Conservation (phyloP, 2,113 vertebrate species). For the Variabilichromis moorii region DNA sequence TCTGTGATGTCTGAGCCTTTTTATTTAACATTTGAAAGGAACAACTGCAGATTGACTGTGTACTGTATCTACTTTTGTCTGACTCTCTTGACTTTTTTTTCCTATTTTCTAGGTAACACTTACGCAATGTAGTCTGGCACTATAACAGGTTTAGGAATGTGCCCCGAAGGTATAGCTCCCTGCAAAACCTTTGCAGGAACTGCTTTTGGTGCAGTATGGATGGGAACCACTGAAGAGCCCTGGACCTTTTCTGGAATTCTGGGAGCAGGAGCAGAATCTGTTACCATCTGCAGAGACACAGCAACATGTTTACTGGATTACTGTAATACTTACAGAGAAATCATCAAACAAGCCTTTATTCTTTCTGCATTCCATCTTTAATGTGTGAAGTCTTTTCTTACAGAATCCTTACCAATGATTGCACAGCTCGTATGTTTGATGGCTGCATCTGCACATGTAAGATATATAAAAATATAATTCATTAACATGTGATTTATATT, state of each 20-base stretch:
- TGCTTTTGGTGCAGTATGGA: slow-evolving; percentile 7
- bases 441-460: slow-evolving; percentile 69
- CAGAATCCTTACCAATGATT: slow-evolving; percentile 69
- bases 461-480: neutral
- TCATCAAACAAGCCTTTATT: neutral
- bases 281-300: neutral
- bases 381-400: neutral
- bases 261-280: neutral
- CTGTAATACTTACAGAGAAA: neutral
- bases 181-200: slow-evolving; percentile 76
- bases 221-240: slow-evolving; percentile 47
- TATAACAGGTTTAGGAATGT: slow-evolving; percentile 92
- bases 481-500: neutral
- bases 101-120: slow-evolving; percentile 47
- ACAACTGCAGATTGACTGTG: neutral
- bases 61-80: neutral
- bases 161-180: slow-evolving; percentile 85
- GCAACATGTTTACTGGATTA: neutral
- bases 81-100: neutral
- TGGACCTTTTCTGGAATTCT: slow-evolving; percentile 27
- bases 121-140: slow-evolving; percentile 94
- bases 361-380: neutral
- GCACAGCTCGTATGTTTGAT: slow-evolving; percentile 40
- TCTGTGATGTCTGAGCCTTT: neutral
- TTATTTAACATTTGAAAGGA: neutral